Evolutionary conservation across 2,888 invertebrate genomes (phyloP).

Genomic region (Papilio protenor): DNA sequence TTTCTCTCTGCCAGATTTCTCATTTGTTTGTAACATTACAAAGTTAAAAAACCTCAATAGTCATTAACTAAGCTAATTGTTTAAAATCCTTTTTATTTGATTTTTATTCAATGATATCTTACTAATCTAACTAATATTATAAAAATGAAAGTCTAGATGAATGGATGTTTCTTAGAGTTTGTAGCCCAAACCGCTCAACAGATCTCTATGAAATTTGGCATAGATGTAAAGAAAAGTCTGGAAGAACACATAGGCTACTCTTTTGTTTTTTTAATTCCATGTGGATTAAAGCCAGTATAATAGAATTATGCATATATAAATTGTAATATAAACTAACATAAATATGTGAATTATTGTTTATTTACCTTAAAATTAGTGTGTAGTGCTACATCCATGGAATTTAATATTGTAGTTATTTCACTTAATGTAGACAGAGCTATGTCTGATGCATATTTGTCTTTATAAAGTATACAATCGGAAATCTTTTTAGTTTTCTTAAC

Average conservation of each 20-base stretch:
- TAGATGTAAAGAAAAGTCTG: no score
- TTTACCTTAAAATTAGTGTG: slow-evolving; percentile 72
- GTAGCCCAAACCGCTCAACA: no score
- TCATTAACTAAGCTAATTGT: no score
- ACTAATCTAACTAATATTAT: no score
- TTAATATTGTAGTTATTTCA: slow-evolving; percentile 70
- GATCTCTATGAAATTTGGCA: no score
- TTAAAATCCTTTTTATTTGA: not conserved
- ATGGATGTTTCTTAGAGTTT: no score
- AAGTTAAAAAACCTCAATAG: no score
- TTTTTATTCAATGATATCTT: not conserved
- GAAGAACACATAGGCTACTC: no score
- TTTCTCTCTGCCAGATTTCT: not conserved
- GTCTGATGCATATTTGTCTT: slow-evolving; percentile 76
- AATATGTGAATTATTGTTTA: not conserved
- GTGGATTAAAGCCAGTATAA: no score
- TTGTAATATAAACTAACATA: not conserved
- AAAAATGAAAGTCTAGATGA: no score
- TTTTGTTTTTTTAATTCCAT: no score
- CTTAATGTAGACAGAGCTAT: slow-evolving; percentile 68
- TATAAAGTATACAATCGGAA: slow-evolving; percentile 67
- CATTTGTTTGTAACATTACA: not conserved
- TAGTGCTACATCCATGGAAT: slow-evolving; percentile 73
- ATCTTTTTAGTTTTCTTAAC: slow-evolving; percentile 69
- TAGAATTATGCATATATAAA: not conserved